phyloP scores from a whole-genome alignment of 1,140 invertebrate species.

The Polypedilum pembai region DNA sequence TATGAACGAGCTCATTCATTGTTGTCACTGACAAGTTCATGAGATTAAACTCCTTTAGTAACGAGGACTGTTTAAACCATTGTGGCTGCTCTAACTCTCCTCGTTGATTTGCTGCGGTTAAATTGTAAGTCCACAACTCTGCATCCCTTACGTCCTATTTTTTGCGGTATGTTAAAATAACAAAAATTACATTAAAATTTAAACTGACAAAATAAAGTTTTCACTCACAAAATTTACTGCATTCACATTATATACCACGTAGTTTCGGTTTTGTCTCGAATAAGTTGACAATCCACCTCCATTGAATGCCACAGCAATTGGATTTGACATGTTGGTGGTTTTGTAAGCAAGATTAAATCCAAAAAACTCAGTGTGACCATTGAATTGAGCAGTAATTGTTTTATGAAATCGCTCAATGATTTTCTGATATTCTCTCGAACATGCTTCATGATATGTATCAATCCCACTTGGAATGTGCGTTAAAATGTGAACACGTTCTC shows the following conservation, averaged over 20 bases:
- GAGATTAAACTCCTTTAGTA: conserved; percentile 55
- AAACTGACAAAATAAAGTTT: not conserved
- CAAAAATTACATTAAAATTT: not conserved
- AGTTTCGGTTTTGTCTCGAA: conserved; percentile 68
- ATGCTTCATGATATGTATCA: conserved; percentile 57
- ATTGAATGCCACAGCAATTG: conserved; percentile 66
- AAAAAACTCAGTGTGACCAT: conserved; percentile 73
- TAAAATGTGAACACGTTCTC: conserved; percentile 73
- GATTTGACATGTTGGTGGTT: conserved; percentile 42
- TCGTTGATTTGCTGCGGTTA: conserved; percentile 63
- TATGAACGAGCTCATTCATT: conserved; percentile 45
- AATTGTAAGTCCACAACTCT: conserved; percentile 67
- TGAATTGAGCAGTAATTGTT: conserved; percentile 69
- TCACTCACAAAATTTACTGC: conserved; percentile 51
- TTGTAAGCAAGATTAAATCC: conserved; percentile 62
- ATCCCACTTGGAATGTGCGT: conserved; percentile 72
- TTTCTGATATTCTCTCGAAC: conserved; percentile 56
- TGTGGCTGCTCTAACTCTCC: conserved; percentile 43
- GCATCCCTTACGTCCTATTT: conserved; percentile 48
- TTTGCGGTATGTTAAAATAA: conserved; percentile 22
- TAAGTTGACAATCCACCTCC: conserved; percentile 64
- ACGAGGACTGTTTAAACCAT: conserved; percentile 65
- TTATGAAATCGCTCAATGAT: conserved; percentile 55
- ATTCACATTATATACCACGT: conserved; percentile 65
- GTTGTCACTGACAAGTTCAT: conserved; percentile 44